Evolutionary conservation across 2,113 vertebrate species (phyloP).

Genomic region (Spermophilus dauricus): DNA sequence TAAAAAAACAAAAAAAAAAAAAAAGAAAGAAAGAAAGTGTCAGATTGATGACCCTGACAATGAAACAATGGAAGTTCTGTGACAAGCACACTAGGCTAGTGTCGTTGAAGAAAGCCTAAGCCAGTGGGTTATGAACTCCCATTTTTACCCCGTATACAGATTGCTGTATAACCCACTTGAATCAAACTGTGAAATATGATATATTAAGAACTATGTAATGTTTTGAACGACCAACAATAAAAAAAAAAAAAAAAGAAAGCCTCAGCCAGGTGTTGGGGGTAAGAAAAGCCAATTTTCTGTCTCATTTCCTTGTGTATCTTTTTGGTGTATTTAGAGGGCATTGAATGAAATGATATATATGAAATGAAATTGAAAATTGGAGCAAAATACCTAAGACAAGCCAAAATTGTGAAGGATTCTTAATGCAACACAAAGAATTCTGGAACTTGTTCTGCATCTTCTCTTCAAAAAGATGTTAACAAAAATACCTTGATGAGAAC

Average conservation of each 20-base stretch:
- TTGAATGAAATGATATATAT: neutral
- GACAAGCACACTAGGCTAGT: neutral
- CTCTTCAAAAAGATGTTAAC: neutral
- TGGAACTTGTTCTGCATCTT: neutral
- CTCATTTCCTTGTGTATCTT: too few species aligned
- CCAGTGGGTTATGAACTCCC: too few species aligned
- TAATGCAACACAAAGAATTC: neutral
- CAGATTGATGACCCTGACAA: slow-evolving; percentile 18
- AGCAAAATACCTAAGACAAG: neutral
- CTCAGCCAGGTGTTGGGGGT: too few species aligned
- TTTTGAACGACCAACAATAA: too few species aligned
- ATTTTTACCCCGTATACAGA: too few species aligned
- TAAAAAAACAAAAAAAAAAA: neutral
- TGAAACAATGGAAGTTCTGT: slow-evolving; percentile 43
- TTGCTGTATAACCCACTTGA: too few species aligned
- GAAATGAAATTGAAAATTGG: neutral
- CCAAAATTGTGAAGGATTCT: neutral
- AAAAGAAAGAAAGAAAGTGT: slow-evolving; percentile 10
- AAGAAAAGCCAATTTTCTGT: too few species aligned
- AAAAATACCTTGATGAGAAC: neutral
- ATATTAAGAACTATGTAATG: too few species aligned
- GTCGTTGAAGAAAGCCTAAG: neutral
- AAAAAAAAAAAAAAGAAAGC: too few species aligned
- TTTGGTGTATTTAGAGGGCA: neutral
- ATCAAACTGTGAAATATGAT: too few species aligned